These are phyloP conservation scores for Misgurnus anguillicaudatus DNA, from an alignment of 2,113 vertebrate species.

Conservation along the genomic window DNA sequence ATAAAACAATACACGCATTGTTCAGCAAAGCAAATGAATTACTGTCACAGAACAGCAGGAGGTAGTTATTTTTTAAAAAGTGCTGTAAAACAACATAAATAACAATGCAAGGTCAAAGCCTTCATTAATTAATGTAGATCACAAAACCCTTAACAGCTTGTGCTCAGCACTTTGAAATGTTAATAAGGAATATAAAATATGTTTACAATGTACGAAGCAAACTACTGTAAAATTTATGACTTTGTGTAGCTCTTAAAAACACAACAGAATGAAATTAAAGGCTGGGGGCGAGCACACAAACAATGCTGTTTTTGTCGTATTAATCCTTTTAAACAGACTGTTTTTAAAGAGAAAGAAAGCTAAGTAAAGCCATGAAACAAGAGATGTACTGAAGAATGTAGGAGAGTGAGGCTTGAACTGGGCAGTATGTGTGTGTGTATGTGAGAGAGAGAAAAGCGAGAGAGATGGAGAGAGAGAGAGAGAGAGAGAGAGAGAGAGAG, in stretches of 20 bases:
- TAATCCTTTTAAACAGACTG: conserved; percentile 27
- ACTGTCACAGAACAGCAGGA: conserved; percentile 24
- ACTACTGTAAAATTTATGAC: conserved; percentile 49
- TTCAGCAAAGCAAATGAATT: conserved; percentile 13
- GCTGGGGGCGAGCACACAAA: conserved; percentile 2
- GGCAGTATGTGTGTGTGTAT: conserved; percentile 10
- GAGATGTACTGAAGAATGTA: conserved; percentile 21
- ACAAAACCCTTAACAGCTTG: conserved; percentile 47
- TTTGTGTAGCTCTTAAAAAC: conserved; percentile 40
- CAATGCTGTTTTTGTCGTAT: conserved; percentile 29
- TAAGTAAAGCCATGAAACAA: conserved; percentile 24
- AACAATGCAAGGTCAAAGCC: conserved; percentile 48
- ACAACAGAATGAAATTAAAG: conserved; percentile 36
- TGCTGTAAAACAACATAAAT: conserved; percentile 43
- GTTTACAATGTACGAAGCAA: conserved; percentile 45
- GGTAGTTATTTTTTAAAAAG: conserved; percentile 34
- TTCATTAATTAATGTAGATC: conserved; percentile 54
- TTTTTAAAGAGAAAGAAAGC: conserved; percentile 5
- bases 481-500: background rate
- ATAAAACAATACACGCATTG: background rate
- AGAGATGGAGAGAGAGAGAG: background rate
- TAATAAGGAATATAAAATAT: conserved; percentile 48
- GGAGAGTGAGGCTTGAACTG: background rate
- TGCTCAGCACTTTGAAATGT: conserved; percentile 51
- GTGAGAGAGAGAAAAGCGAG: background rate